These are phyloP conservation scores for Odontothrips loti DNA, from an alignment of 2,888 invertebrate species.

Conservation along the genomic window DNA sequence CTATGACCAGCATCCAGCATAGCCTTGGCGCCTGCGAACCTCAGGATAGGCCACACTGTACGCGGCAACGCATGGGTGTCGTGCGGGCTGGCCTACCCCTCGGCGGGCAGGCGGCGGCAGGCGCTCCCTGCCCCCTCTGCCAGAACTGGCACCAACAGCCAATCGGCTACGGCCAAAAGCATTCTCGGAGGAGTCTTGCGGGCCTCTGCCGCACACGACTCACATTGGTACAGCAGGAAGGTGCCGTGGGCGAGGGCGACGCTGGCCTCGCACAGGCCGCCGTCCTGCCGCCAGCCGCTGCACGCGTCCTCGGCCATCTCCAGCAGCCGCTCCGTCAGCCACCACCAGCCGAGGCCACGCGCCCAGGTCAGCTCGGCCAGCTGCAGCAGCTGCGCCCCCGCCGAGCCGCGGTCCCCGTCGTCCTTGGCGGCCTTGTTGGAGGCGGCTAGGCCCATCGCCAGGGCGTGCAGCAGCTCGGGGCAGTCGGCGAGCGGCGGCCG, in stretches of 20 bases:
- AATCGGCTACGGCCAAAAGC: too few relatives aligned
- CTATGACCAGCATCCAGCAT: too few relatives aligned
- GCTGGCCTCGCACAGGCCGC: slow-evolving; percentile 2
- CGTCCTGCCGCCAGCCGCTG: background rate
- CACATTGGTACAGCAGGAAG: background rate
- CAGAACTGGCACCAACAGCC: background rate
- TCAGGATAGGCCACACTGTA: background rate
- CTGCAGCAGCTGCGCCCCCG: background rate
- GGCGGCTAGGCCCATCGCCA: background rate
- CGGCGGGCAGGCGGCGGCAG: background rate
- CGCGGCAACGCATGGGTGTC: background rate
- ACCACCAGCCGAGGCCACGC: slow-evolving; percentile 4
- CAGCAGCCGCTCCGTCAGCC: slow-evolving; percentile 2
- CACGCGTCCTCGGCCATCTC: background rate
- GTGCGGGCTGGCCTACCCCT: background rate
- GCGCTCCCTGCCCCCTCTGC: background rate
- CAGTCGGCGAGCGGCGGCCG: slow-evolving; percentile 7
- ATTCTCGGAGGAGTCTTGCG: too few relatives aligned
- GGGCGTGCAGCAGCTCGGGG: slow-evolving; percentile 13
- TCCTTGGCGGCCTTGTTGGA: background rate
- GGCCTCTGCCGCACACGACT: too few relatives aligned
- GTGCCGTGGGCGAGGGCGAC: slow-evolving; percentile 7
- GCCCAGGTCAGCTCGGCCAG: slow-evolving; percentile 3
- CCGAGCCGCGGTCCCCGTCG: background rate
- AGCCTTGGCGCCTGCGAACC: too few relatives aligned